Evolutionary conservation across 2,888 invertebrate genomes (phyloP).

Genomic region (Mechanitis mazaeus): DNA sequence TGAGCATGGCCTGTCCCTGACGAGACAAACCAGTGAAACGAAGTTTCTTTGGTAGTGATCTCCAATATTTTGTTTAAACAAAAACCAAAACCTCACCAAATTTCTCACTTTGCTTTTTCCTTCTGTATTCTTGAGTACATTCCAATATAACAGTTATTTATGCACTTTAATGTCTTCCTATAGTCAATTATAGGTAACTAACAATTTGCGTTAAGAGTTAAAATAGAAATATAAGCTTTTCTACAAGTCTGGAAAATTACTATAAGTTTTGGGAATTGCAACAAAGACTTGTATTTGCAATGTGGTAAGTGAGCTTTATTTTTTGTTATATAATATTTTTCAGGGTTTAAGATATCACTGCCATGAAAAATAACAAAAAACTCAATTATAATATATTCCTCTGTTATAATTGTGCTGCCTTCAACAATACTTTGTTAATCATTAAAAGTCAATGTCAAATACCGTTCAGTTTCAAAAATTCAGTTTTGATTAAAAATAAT

Average conservation of each 20-base stretch:
- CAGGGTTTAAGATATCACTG: neutral
- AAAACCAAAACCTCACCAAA: slow-evolving; percentile 46
- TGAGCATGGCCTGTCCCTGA: slow-evolving; percentile 3
- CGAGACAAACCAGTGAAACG: slow-evolving; percentile 38
- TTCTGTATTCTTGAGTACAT: slow-evolving; percentile 32
- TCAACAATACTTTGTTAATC: neutral
- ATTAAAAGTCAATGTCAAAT: neutral
- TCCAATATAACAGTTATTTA: slow-evolving; percentile 45
- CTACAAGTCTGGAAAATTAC: neutral
- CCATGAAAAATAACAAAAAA: neutral
- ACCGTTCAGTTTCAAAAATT: no score
- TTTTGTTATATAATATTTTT: slow-evolving; percentile 1
- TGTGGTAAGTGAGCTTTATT: slow-evolving; percentile 5
- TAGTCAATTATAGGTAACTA: slow-evolving; percentile 29
- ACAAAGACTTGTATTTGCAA: neutral
- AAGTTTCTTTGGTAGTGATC: slow-evolving; percentile 36
- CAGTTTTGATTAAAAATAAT: neutral
- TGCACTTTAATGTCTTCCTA: slow-evolving; percentile 55
- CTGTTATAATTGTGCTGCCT: slow-evolving; percentile 3
- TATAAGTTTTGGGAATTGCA: neutral
- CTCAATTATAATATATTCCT: neutral
- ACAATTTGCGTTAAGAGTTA: slow-evolving; percentile 2
- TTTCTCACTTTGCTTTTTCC: slow-evolving; percentile 16
- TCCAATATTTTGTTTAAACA: slow-evolving; percentile 34
- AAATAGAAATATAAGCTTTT: neutral